phyloP scores from a whole-genome alignment of 2,888 invertebrate genomes.

The Sussaba pulchella region DNA sequence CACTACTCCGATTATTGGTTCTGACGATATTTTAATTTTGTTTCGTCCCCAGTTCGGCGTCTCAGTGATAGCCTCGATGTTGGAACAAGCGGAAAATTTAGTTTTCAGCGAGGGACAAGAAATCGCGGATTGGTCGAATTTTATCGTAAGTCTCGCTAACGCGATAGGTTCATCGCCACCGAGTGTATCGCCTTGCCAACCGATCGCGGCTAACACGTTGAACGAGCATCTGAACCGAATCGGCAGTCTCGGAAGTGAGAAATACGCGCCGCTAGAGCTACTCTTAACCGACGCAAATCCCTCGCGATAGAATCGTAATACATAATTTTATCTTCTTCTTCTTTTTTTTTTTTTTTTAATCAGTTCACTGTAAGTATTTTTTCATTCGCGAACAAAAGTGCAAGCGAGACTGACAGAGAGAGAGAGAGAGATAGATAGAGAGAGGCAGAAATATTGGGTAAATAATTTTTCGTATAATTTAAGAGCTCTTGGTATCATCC shows the following conservation, averaged over 20 bases:
- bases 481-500: slow-evolving; percentile 59
- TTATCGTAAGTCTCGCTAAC: slow-evolving; percentile 77
- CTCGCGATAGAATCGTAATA: slow-evolving; percentile 79
- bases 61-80: slow-evolving; percentile 85
- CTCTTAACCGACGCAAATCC: slow-evolving; percentile 80
- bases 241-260: slow-evolving; percentile 75
- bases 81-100: slow-evolving; percentile 85
- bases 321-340: slow-evolving; percentile 35
- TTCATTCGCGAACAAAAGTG: slow-evolving; percentile 47
- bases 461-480: slow-evolving; percentile 68
- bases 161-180: slow-evolving; percentile 74
- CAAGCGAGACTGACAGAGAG: slow-evolving; percentile 21
- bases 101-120: slow-evolving; percentile 72
- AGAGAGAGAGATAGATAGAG: slow-evolving; percentile 34
- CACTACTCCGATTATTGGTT: slow-evolving; percentile 2
- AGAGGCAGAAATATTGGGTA: slow-evolving; percentile 57
- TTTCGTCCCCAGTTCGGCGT: slow-evolving; percentile 85
- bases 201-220: slow-evolving; percentile 77
- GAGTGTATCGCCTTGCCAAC: slow-evolving; percentile 78
- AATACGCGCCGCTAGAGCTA: slow-evolving; percentile 78
- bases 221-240: slow-evolving; percentile 79
- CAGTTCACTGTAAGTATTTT: slow-evolving; percentile 62
- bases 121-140: slow-evolving; percentile 78
- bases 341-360: slow-evolving; percentile 56
- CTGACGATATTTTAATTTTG: neutral